Conservation (phyloP, 2,113 vertebrate species). For the Emydura subglobosa region DNA sequence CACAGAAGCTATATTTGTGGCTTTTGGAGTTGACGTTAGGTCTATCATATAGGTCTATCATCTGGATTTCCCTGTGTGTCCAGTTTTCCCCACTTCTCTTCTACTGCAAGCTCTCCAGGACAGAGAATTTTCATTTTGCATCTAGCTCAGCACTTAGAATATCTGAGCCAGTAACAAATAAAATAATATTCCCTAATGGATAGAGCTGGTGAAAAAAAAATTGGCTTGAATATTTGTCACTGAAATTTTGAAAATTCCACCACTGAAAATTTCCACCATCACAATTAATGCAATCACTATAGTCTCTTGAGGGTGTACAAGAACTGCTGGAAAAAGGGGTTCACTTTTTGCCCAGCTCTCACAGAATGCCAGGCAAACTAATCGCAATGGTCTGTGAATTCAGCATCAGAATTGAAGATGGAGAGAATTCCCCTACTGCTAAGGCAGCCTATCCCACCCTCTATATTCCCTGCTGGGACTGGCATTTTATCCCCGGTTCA, state of each 20-base stretch:
- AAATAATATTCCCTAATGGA: neutral
- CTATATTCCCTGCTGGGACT: neutral
- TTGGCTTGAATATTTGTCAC: too few species aligned
- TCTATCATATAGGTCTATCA: neutral
- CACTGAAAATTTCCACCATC: neutral
- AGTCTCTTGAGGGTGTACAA: neutral
- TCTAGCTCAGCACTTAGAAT: neutral
- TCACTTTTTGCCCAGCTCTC: neutral
- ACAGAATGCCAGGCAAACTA: neutral
- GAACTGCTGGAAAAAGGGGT: neutral
- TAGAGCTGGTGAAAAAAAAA: neutral
- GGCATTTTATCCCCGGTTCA: neutral
- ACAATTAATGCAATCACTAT: neutral
- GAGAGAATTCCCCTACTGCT: neutral
- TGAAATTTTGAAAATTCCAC: too few species aligned
- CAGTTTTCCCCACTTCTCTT: neutral
- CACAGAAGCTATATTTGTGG: neutral
- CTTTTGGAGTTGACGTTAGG: neutral
- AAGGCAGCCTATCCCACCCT: neutral
- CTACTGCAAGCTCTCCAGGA: neutral
- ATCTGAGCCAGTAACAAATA: neutral
- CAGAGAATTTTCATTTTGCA: neutral
- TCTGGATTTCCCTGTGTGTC: neutral
- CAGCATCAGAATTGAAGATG: accelerated
- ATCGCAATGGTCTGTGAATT: neutral